phyloP scores from a whole-genome alignment of 2,797 vertebrate species.

The Chrosomus eos region DNA sequence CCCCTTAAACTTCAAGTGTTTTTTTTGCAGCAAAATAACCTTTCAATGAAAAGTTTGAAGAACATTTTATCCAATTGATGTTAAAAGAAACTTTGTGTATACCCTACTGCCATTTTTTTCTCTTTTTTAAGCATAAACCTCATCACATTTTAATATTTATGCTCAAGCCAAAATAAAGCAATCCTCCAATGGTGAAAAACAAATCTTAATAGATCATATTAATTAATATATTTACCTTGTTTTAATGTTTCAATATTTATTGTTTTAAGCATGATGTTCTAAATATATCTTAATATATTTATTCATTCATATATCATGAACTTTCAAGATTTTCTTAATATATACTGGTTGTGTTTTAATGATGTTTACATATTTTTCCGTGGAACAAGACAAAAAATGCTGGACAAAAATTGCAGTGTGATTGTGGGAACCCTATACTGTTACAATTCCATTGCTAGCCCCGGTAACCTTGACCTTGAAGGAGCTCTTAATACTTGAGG shows the following conservation, averaged over 20 bases:
- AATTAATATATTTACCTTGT: background rate
- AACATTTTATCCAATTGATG: background rate
- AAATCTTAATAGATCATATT: background rate
- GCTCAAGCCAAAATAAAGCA: background rate
- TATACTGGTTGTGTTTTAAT: background rate
- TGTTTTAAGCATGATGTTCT: background rate
- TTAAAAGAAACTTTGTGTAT: background rate
- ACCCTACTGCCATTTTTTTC: background rate
- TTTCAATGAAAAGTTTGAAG: too few species aligned
- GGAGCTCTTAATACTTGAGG: background rate
- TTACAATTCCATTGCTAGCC: background rate
- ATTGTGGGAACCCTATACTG: background rate
- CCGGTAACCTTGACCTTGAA: background rate
- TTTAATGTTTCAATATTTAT: background rate
- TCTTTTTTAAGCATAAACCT: background rate
- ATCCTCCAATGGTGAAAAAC: background rate
- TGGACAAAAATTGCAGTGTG: background rate
- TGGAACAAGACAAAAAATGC: background rate
- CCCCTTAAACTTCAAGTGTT: too few species aligned
- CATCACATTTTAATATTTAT: background rate
- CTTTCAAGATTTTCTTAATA: background rate
- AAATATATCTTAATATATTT: background rate
- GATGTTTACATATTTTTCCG: background rate
- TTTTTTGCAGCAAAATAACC: background rate
- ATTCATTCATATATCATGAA: background rate